A percentile compares a stretch with the other conserved stretches of the same genome.
Conservation (phyloP, 2,888 invertebrate species). For the Lutraria lutraria region DNA sequence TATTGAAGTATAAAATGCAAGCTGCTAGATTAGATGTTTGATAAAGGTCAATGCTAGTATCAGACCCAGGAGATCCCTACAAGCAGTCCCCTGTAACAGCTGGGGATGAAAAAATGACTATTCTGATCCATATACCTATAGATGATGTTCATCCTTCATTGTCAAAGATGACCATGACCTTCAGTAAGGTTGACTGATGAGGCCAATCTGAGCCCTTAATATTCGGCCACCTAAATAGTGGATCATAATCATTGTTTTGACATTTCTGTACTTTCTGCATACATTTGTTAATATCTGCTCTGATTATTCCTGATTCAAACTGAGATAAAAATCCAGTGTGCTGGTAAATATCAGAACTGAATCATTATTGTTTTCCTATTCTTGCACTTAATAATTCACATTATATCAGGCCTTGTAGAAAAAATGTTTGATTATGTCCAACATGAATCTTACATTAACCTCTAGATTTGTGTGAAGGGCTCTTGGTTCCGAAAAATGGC, state of each 20-base stretch:
- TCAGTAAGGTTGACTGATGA: neutral
- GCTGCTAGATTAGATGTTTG: neutral
- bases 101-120: neutral
- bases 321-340: neutral
- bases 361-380: neutral
- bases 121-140: neutral
- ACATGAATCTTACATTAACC: too few species aligned
- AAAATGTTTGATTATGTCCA: too few species aligned
- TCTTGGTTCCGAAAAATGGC: too few species aligned
- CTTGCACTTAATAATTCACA: constrained; percentile 1
- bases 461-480: too few species aligned
- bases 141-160: neutral
- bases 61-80: neutral
- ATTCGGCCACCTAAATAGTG: neutral
- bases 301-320: neutral
- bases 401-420: neutral
- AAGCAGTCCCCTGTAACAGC: neutral
- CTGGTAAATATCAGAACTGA: constrained; percentile 5
- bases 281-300: neutral
- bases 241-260: neutral
- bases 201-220: too few species aligned
- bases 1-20: neutral
- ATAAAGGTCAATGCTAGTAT: neutral
- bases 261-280: neutral
- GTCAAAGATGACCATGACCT: neutral